phyloP scores from a whole-genome alignment of 2,113 vertebrate genomes.

The Canis aureus region DNA sequence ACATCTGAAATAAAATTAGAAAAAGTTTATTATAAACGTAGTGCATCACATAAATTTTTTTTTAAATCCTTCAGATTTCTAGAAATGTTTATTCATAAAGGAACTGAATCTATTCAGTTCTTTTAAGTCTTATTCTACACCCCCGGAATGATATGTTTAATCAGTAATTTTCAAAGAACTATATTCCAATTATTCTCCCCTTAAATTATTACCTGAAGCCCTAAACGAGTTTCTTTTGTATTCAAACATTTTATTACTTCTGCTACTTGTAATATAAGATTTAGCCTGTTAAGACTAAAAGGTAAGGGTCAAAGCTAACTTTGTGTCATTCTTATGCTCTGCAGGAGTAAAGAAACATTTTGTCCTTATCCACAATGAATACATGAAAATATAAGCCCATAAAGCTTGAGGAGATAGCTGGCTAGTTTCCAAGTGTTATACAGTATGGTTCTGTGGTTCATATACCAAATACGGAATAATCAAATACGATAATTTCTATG shows the following conservation, averaged over 20 bases:
- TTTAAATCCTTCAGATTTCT: background rate
- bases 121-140: conserved; percentile 8
- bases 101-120: background rate
- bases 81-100: conserved; percentile 36
- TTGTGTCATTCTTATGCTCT: background rate
- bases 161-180: conserved; percentile 29
- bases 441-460: background rate
- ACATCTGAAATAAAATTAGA: conserved; percentile 91
- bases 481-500: background rate
- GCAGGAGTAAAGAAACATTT: background rate
- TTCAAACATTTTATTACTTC: conserved; percentile 23
- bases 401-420: background rate
- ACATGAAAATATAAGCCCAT: background rate
- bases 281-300: background rate
- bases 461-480: conserved; percentile 7
- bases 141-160: background rate
- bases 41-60: background rate
- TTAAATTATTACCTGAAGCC: background rate
- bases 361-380: conserved; percentile 11
- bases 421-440: conserved; percentile 3
- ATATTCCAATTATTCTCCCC: background rate
- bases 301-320: background rate
- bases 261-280: background rate
- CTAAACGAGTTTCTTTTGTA: background rate
- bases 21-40: conserved; percentile 72